Evolutionary conservation across 2,113 vertebrate genomes (phyloP).

Genomic region (Gyps fulvus): DNA sequence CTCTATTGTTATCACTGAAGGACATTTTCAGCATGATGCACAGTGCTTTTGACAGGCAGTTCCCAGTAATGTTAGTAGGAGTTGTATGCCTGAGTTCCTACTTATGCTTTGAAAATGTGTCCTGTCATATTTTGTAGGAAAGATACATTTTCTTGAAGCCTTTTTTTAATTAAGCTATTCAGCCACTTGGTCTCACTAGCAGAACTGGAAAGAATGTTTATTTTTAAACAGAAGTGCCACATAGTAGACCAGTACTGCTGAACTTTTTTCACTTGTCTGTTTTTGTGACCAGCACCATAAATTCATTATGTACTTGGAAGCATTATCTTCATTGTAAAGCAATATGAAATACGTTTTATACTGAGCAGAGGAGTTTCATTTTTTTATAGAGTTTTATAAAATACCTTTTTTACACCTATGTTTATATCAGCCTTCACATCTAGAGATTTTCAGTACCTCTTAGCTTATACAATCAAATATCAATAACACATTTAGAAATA

Average conservation of each 20-base stretch:
- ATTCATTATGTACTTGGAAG: neutral
- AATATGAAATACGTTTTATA: neutral
- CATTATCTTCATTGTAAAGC: neutral
- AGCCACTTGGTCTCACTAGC: neutral
- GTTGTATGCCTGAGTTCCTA: neutral
- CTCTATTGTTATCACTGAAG: neutral
- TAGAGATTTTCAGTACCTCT: neutral
- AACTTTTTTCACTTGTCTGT: neutral
- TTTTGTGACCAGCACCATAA: neutral
- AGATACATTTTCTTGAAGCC: neutral
- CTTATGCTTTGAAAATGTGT: neutral
- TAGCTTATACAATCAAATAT: neutral
- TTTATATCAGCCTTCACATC: neutral
- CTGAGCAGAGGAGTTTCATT: neutral
- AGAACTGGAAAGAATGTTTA: neutral
- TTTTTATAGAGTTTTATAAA: neutral
- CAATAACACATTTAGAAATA: neutral
- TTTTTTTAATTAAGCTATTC: neutral
- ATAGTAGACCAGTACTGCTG: neutral
- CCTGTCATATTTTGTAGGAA: neutral
- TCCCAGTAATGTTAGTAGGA: neutral
- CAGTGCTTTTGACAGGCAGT: neutral
- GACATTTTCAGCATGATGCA: neutral
- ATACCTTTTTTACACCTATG: neutral
- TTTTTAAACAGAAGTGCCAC: neutral